phyloP scores from a whole-genome alignment of 2,113 vertebrate species.

The Charina bottae region DNA sequence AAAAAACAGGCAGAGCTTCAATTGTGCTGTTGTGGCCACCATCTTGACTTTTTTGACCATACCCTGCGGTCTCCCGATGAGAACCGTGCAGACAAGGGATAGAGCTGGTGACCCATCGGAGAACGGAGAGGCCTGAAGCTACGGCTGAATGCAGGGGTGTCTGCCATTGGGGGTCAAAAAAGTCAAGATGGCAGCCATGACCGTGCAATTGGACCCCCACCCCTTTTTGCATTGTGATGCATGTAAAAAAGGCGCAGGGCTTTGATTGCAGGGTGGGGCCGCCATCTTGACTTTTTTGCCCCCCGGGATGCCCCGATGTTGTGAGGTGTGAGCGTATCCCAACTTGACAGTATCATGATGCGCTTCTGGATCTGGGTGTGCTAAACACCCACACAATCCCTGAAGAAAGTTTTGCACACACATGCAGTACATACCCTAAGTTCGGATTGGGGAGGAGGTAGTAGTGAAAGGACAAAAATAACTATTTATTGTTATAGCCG shows the following conservation, averaged over 20 bases:
- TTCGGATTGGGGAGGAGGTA: background rate
- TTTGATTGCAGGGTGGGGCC: background rate
- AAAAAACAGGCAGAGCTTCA: background rate
- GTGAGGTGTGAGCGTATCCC: background rate
- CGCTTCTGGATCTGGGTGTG: background rate
- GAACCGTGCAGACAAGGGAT: background rate
- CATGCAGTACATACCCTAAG: background rate
- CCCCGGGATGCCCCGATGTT: background rate
- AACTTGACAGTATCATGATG: background rate
- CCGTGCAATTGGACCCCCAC: background rate
- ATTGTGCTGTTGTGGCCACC: background rate
- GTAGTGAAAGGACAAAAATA: background rate
- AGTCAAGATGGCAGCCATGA: background rate
- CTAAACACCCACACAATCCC: background rate
- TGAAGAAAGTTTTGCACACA: background rate
- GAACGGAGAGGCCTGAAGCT: background rate
- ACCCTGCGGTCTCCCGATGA: background rate
- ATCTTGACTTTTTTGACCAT: background rate
- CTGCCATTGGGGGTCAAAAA: background rate
- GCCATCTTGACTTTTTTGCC: background rate
- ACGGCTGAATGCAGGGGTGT: background rate
- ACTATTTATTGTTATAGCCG: background rate
- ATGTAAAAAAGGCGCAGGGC: background rate
- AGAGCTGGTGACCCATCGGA: background rate
- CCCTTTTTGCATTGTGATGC: background rate